A percentile compares a stretch with the other conserved stretches of the same genome.
Evolutionary conservation across 2,797 vertebrate genomes (phyloP).

Genomic region (Rallus crepitans): DNA sequence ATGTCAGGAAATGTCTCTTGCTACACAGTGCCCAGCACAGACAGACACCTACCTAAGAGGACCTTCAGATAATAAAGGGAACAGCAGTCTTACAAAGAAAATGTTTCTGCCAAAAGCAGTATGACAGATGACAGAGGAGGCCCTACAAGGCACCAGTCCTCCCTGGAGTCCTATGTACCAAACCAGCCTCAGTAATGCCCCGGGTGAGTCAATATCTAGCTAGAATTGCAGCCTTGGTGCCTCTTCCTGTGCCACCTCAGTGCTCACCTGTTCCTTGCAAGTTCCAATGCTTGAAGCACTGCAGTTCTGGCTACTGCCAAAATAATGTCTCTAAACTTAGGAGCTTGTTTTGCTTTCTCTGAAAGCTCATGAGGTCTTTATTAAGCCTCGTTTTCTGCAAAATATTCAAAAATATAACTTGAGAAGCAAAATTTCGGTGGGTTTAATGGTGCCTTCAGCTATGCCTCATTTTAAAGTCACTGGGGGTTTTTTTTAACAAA

Average conservation of each 20-base stretch:
- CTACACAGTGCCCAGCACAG: neutral
- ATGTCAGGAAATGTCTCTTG: neutral
- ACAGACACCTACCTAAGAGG: neutral
- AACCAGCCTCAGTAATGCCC: neutral
- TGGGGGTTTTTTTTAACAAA: neutral
- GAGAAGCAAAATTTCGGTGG: neutral
- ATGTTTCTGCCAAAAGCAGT: neutral
- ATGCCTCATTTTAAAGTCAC: slow-evolving; percentile 27
- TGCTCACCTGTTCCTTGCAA: neutral
- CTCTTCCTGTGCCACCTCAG: neutral
- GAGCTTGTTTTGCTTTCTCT: neutral
- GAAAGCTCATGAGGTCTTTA: neutral
- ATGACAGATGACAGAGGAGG: neutral
- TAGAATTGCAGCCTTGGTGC: neutral
- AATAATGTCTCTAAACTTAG: neutral
- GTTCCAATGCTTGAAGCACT: neutral
- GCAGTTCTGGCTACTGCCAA: neutral
- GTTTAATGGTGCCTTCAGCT: slow-evolving; percentile 24
- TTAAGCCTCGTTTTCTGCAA: slow-evolving; percentile 17
- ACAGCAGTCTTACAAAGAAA: neutral
- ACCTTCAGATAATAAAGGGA: neutral
- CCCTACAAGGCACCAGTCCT: neutral
- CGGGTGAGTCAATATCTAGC: neutral
- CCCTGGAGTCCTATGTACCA: neutral
- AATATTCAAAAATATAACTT: slow-evolving; percentile 12